Evolutionary conservation across 1,140 invertebrate genomes (phyloP).

Genomic region (Panagrolaimus sp.): DNA sequence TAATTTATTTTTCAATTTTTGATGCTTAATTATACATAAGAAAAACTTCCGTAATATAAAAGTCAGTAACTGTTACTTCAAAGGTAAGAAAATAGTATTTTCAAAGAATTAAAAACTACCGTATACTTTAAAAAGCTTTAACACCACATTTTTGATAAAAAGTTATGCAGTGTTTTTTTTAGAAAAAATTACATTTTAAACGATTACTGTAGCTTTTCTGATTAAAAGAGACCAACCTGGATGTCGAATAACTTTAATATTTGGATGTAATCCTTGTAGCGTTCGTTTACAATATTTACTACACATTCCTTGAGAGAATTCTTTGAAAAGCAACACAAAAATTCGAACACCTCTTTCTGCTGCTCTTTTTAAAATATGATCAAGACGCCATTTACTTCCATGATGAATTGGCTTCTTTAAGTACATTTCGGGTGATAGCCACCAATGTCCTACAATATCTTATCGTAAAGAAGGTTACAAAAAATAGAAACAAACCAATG

Average conservation of each 20-base stretch:
- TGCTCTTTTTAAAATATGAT: conserved; percentile 50
- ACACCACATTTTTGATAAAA: too few relatives aligned
- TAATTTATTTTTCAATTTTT: too few relatives aligned
- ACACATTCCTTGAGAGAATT: conserved; percentile 87
- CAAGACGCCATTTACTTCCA: conserved; percentile 48
- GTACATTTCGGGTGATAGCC: conserved; percentile 60
- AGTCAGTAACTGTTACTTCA: too few relatives aligned
- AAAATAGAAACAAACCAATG: conserved; percentile 42
- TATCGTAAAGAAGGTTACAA: too few relatives aligned
- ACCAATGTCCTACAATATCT: conserved; percentile 33
- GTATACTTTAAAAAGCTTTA: too few relatives aligned
- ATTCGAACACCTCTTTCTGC: conserved; percentile 76
- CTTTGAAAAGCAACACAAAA: conserved; percentile 90
- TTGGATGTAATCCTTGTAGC: conserved; percentile 69
- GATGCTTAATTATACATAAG: too few relatives aligned
- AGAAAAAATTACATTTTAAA: too few relatives aligned
- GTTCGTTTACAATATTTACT: conserved; percentile 86
- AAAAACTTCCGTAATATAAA: too few relatives aligned
- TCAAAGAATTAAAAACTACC: too few relatives aligned
- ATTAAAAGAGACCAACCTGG: conserved; percentile 61
- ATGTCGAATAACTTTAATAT: conserved; percentile 84
- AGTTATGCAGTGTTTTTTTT: too few relatives aligned
- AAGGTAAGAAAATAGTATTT: too few relatives aligned
- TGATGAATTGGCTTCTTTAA: conserved; percentile 61
- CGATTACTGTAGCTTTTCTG: too few relatives aligned